Evolutionary conservation across 2,888 invertebrate genomes (phyloP).

Genomic region (Drosophila rellima): DNA sequence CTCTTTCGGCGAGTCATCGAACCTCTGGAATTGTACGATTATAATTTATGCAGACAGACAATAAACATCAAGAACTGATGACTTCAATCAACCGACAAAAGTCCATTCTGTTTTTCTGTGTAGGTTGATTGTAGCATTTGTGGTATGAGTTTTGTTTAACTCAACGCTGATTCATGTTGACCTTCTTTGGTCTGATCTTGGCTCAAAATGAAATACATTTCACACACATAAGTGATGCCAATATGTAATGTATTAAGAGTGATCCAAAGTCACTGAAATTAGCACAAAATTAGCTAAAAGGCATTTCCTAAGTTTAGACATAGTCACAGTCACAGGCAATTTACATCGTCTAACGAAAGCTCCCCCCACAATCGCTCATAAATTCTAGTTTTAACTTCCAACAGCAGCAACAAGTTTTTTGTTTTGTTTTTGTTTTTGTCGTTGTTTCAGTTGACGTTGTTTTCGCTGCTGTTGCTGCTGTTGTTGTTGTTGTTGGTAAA

Average conservation of each 20-base stretch:
- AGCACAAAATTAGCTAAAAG: constrained; percentile 47
- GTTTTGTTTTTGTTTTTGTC: constrained; percentile 27
- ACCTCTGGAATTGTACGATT: constrained; percentile 22
- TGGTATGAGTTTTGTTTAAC: constrained; percentile 6
- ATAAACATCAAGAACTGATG: constrained; percentile 63
- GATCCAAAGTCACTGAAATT: constrained; percentile 48
- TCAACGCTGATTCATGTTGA: constrained; percentile 56
- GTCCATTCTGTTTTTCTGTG: constrained; percentile 34
- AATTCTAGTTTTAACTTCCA: constrained; percentile 67
- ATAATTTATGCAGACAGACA: constrained; percentile 62
- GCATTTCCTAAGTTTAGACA: constrained; percentile 25
- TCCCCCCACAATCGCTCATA: constrained; percentile 44
- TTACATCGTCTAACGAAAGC: constrained; percentile 52
- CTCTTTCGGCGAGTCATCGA: constrained; percentile 52
- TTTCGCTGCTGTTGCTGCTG: constrained; percentile 16
- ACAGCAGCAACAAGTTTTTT: constrained; percentile 57
- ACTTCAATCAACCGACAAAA: constrained; percentile 57
- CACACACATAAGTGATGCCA: background rate
- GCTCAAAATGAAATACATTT: constrained; percentile 34
- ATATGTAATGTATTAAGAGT: constrained; percentile 13
- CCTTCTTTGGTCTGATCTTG: constrained; percentile 56
- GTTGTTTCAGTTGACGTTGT: constrained; percentile 6
- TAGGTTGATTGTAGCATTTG: constrained; percentile 29
- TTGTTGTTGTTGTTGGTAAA: constrained; percentile 45
- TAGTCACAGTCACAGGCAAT: constrained; percentile 47